Evolutionary conservation across 2,113 vertebrate genomes (phyloP), one percentile per base, ranked within the genome.

Genomic region (Amblyornis subalaris): DNA sequence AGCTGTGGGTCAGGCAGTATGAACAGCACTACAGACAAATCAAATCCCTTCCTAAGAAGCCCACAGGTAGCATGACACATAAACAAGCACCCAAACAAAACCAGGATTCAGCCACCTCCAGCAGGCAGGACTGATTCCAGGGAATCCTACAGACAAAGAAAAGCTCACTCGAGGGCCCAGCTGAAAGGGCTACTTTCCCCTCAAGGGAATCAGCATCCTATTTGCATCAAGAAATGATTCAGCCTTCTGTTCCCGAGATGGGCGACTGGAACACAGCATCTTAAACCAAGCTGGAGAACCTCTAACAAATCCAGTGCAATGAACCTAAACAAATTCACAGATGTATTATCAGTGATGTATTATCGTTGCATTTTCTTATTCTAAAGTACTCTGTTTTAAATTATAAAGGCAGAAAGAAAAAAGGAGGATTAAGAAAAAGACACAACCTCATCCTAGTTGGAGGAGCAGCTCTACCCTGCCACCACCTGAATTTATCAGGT

Each of bases 391-490:
- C 33, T 14, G 12, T 0, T 64, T 48, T 38, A 66, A 88, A 40
- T 51, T 36, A 21, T 6, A n/a, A 35, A n/a, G 48, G 7, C 15
- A 51, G 23, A 67, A 6, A 25, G 38, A 9, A 38, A 78, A 91
- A 82, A 45, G 33, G n/a, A 79, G 16, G 12, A 16, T 28, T 90
- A 53, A 55, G 40, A 31, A 67, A 73, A 74, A 71, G 29, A 1
- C 7, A 80, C 9, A 40, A 65, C 15, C 66, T 72, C 61, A 65
- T n/a, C 22, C 25, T 5, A 31, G 53, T 6, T 18, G 3, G 61
- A 89, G 48, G 17, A 60, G 71, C 71, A 76, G 93, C 92, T 91
- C 90, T 69, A 36, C 73, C 31, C 78, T 85, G 67, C 78, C 28
- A 33, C 74, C 85, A 61, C 62, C 94, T 47, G 72, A 58, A 80